Evolutionary conservation across 2,113 vertebrate species (phyloP), one percentile per base, ranked within the genome.

Genomic region (Chlamydotis undulata): DNA sequence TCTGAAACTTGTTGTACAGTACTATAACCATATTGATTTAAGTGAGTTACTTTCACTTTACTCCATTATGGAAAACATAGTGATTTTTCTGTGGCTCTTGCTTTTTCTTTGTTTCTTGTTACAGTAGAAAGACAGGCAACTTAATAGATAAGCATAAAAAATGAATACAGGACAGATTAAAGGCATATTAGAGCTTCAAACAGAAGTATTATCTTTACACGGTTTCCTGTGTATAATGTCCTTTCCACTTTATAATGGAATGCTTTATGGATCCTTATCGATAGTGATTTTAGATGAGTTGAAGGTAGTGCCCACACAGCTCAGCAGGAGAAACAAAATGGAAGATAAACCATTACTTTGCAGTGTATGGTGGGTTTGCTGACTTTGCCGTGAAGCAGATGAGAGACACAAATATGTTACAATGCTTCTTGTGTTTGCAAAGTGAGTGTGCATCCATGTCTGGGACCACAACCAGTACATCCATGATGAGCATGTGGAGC

Each of bases 391-490:
- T n/a, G 37, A 57, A 53, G 22, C 31, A 61, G 39, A 23, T 24
- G 31, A 70, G 21, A 68, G 41, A 60, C 14, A 39, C 37, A 85
- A 70, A 39, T 77, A 13, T 22, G 55, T 43, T 77, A 10, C 25
- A 73, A 1, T 18, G 6, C 19, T 63, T 59, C 14, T 31, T 76
- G 26, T n/a, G 4, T 68, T 88, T 90, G 49, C 26, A 70, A 85
- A 86, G 26, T 35, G 21, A n/a, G 0, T 25, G 11, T 35, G 10
- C 6, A 2, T 50, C 59, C 49, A 17, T 69, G 39, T 80, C 14
- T 0, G 0, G 12, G 19, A n/a, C 37, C 55, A 26, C 10, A 29
- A 2, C 4, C 4, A 56, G 5, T 67, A 64, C 43, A 56, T 37
- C 22, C 3, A 0, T 33, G 14, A 15, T 45, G 21, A 87, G 6